Base-by-base conservation (phyloP, 2,888 invertebrate genomes). In the Agrypnus murinus region DNA sequence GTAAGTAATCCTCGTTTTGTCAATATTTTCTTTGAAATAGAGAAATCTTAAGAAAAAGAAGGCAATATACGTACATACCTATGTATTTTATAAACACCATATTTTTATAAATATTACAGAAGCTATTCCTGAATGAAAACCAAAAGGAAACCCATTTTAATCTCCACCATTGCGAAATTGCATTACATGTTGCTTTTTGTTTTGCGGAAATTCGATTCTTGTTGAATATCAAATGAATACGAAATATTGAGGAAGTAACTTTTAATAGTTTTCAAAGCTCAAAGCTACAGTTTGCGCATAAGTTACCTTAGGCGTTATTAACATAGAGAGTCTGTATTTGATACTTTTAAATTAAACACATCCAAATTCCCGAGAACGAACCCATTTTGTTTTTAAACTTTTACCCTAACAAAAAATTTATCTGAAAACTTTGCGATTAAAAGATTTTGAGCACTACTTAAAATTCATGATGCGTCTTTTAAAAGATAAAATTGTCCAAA, bases 401-500 rank as follows among this genome's bases (percentile, higher is more conserved):
- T 58, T 40, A 12, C 43, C n/a, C 14, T 6, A 43, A 25, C 40
- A 58, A 58, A 58, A 55, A 58, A 36, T 55, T 58, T 40, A 40
- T 58, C 19, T 25, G 25, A 58, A 58, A 58, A 57, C 17, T 43
- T 58, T 6, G 43, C 10, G 38, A 58, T 58, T 58, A 58, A 43
- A 19, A 58, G 58, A 58, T 43, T 58, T 58, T 31, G 10, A 9
- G 40, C 19, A 36, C 58, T 58, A n/a, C 14, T 65, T 65, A 65
- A 58, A 57, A 65, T 65, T 65, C 65, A 36, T 9, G 55, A 38
- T 45, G 6, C 32, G 19, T 65, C 25, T 12, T 48, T 34, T 17
- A 46, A 65, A 25, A 57, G 65, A 65, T 58, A 38, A 65, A 65
- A 57, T 65, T 55, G 43, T 65, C 50, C 36, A 58, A 58, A 69